A percentile compares a stretch with the other conserved stretches of the same genome.
phyloP scores from a whole-genome alignment of 1,140 invertebrate species.

The Brachionus paranguensis region DNA sequence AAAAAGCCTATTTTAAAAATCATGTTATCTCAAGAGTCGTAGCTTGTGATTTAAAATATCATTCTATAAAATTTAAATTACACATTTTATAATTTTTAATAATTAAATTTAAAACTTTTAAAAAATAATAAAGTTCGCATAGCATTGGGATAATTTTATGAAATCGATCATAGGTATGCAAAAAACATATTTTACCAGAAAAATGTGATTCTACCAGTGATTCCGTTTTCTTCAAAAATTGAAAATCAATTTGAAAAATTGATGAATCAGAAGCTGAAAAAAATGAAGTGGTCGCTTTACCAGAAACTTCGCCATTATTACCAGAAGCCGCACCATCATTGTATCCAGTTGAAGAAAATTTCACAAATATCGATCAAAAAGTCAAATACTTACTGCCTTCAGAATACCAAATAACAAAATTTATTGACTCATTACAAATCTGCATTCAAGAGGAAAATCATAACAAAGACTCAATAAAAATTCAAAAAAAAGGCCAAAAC shows the following conservation, averaged over 20 bases:
- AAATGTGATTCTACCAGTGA: slow-evolving; percentile 69
- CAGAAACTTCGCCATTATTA: background rate
- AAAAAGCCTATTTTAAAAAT: background rate
- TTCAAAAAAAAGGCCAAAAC: background rate
- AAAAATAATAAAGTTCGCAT: no score
- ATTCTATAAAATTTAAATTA: background rate
- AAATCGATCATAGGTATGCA: no score
- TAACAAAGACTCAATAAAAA: background rate
- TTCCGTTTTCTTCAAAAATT: slow-evolving; percentile 43
- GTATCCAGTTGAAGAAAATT: background rate
- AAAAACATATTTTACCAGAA: no score
- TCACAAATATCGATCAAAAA: background rate
- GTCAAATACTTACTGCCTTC: background rate
- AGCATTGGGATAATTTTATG: no score
- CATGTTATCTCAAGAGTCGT: no score
- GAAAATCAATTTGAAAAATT: background rate
- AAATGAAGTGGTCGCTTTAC: background rate
- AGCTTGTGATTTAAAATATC: no score
- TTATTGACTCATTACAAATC: background rate
- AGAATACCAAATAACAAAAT: background rate
- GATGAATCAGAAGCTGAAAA: background rate
- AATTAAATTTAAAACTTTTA: background rate
- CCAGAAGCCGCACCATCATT: background rate
- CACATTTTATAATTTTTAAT: background rate
- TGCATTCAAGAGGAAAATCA: background rate